Evolutionary conservation across 2,797 vertebrate species (phyloP).

Genomic region (Columba guinea): DNA sequence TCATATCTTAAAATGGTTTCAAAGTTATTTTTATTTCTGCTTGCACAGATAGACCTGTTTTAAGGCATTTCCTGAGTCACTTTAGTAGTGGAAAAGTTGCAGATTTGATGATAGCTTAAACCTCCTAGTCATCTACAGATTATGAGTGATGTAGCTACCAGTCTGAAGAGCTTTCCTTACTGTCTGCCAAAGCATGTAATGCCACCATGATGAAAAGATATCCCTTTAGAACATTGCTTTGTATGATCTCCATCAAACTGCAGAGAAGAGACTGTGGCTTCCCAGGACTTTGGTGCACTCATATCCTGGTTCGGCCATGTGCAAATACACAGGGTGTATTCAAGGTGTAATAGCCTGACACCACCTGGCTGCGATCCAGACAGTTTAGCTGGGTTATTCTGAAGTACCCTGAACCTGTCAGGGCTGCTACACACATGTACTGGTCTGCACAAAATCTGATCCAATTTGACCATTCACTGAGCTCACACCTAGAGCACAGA

Average conservation of each 20-base stretch:
- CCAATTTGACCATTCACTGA: not conserved
- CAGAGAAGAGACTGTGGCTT: not conserved
- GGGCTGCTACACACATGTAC: accelerated
- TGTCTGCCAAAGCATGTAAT: not conserved
- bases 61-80: not conserved
- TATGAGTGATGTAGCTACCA: not conserved
- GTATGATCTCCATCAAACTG: not conserved
- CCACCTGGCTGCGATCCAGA: not conserved
- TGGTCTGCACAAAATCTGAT: not conserved
- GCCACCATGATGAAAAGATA: accelerated
- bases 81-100: not conserved
- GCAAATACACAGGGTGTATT: not conserved
- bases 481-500: not conserved
- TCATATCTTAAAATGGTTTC: not conserved
- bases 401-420: not conserved
- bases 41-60: not conserved
- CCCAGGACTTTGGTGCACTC: not conserved
- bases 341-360: not conserved
- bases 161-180: not conserved
- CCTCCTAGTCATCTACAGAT: not conserved
- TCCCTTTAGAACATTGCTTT: not conserved
- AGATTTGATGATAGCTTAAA: not conserved
- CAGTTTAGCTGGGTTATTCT: not conserved
- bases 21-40: not conserved
- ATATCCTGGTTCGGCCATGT: not conserved